phyloP scores from a whole-genome alignment of 2,888 invertebrate genomes.

The Dolichopus griseipennis region DNA sequence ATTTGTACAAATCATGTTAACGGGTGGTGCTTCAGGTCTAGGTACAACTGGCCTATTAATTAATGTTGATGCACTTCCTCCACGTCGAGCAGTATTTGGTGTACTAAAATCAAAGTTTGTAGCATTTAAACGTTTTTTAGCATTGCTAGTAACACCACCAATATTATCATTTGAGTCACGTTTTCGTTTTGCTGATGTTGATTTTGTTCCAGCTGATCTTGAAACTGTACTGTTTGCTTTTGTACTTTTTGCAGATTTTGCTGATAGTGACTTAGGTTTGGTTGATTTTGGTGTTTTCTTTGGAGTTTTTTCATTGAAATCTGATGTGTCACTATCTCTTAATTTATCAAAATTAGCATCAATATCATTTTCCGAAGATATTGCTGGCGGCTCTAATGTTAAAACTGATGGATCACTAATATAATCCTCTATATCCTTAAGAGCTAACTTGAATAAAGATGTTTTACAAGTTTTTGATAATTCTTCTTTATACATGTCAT shows the following conservation, averaged over 20 bases:
- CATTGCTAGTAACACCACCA: neutral
- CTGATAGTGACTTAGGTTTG: slow-evolving; percentile 23
- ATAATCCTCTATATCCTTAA: slow-evolving; percentile 70
- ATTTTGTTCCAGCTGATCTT: slow-evolving; percentile 11
- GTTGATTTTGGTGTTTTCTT: slow-evolving; percentile 21
- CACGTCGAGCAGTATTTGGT: slow-evolving; percentile 28
- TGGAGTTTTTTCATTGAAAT: slow-evolving; percentile 23
- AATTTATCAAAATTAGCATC: slow-evolving; percentile 66
- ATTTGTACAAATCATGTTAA: slow-evolving; percentile 70
- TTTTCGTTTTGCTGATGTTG: slow-evolving; percentile 41
- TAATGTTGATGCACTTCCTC: slow-evolving; percentile 36
- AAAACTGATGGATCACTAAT: slow-evolving; percentile 55
- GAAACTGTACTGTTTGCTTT: neutral
- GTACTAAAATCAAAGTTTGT: slow-evolving; percentile 21
- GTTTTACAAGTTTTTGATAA: slow-evolving; percentile 67
- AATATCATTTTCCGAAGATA: slow-evolving; percentile 43
- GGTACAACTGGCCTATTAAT: slow-evolving; percentile 39
- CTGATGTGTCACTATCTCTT: slow-evolving; percentile 45
- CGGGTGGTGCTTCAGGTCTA: slow-evolving; percentile 60
- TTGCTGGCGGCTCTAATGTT: slow-evolving; percentile 29
- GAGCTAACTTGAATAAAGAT: slow-evolving; percentile 66
- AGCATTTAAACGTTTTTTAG: slow-evolving; percentile 17
- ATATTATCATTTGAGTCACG: slow-evolving; percentile 47
- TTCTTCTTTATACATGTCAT: slow-evolving; percentile 68
- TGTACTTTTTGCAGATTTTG: slow-evolving; percentile 21